phyloP scores from a whole-genome alignment of 2,797 vertebrate genomes.

The Mareca strepera region DNA sequence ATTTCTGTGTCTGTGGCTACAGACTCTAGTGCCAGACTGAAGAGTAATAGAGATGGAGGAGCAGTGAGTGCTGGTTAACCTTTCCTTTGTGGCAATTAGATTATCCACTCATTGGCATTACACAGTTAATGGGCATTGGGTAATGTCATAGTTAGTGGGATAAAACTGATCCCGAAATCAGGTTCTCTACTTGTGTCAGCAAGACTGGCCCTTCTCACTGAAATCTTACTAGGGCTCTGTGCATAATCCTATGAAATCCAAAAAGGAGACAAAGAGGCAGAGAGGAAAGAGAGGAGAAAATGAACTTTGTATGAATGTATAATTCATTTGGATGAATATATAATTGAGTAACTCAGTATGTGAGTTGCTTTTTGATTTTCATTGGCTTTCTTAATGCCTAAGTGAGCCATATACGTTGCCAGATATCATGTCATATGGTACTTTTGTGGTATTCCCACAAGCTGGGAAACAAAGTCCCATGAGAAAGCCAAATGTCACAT shows the following conservation, averaged over 20 bases:
- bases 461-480: constrained; percentile 45
- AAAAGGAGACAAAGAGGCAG: not conserved
- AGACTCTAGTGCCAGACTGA: constrained; percentile 30
- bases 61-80: constrained; percentile 28
- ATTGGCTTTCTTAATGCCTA: constrained; percentile 38
- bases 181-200: not conserved
- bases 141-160: not conserved
- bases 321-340: constrained; percentile 17
- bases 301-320: constrained; percentile 6
- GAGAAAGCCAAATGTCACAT: constrained; percentile 47
- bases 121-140: not conserved
- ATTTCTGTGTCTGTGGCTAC: constrained; percentile 68
- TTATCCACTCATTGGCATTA: constrained; percentile 15
- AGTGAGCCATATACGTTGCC: constrained; percentile 18
- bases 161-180: not conserved
- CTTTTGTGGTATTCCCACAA: constrained; percentile 61
- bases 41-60: constrained; percentile 17
- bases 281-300: not conserved
- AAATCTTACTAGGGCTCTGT: not conserved
- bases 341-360: constrained; percentile 29
- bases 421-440: constrained; percentile 64
- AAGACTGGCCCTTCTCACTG: not conserved
- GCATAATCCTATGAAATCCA: not conserved
- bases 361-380: constrained; percentile 40
- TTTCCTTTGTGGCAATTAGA: constrained; percentile 29